Percentiles rank a stretch among this genome's conserved stretches.
These are phyloP conservation scores for Smittia aterrima DNA, from an alignment of 2,888 invertebrate genomes.

Conservation along the genomic window DNA sequence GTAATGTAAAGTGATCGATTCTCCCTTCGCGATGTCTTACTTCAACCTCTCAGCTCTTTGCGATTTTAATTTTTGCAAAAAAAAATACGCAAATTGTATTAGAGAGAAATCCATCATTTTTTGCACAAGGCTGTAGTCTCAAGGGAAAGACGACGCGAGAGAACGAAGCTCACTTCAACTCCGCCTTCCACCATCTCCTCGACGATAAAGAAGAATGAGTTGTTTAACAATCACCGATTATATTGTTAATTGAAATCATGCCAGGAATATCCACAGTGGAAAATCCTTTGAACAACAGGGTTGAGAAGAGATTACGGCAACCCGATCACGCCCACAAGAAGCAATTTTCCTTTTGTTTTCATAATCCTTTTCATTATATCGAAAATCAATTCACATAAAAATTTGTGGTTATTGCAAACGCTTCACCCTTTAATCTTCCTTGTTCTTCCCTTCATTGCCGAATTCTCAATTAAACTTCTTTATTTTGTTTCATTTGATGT, in stretches of 20 bases:
- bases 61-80: conserved; percentile 7
- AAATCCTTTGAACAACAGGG: neutral
- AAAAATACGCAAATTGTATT: conserved; percentile 7
- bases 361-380: conserved; percentile 22
- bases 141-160: neutral
- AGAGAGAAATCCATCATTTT: conserved; percentile 34
- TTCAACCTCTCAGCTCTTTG: neutral
- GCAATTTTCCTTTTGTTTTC: conserved; percentile 4
- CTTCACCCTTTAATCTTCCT: conserved; percentile 19
- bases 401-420: conserved; percentile 24
- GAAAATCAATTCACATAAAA: conserved; percentile 29
- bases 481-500: conserved; percentile 20
- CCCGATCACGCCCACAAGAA: conserved; percentile 23
- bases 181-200: neutral
- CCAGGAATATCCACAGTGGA: neutral
- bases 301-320: neutral
- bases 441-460: neutral
- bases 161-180: neutral
- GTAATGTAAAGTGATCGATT: neutral
- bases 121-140: neutral
- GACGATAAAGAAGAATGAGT: neutral
- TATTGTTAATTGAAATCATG: conserved; percentile 1
- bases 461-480: conserved; percentile 6
- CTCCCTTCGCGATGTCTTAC: neutral
- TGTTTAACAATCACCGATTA: neutral